These are phyloP conservation scores for Mamestra brassicae DNA, from an alignment of 2,888 invertebrate genomes.

Conservation along the genomic window DNA sequence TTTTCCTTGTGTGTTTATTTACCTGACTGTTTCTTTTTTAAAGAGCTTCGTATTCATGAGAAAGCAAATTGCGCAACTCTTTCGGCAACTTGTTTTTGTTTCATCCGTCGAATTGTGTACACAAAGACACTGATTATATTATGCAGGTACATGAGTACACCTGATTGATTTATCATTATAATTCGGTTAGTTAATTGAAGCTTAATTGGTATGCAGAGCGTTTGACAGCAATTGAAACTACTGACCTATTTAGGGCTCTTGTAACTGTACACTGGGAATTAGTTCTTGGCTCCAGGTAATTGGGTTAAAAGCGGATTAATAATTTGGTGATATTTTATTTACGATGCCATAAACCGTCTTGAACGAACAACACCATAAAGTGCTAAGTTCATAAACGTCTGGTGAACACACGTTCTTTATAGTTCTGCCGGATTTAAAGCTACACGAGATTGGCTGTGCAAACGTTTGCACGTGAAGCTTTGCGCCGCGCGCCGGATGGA, in stretches of 20 bases:
- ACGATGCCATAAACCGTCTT: conserved; percentile 15
- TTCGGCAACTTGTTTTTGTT: neutral
- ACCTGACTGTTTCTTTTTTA: conserved; percentile 14
- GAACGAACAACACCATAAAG: conserved; percentile 28
- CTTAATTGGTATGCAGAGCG: conserved; percentile 59
- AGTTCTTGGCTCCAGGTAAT: conserved; percentile 28
- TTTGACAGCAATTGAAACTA: conserved; percentile 49
- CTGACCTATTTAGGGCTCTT: conserved; percentile 50
- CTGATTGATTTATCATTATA: conserved; percentile 58
- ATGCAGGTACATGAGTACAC: conserved; percentile 24
- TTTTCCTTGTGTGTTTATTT: conserved; percentile 22
- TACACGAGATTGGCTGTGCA: conserved; percentile 46
- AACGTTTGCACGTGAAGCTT: conserved; percentile 53
- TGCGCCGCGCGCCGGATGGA: conserved; percentile 34
- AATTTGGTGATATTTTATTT: conserved; percentile 17
- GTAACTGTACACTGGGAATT: neutral
- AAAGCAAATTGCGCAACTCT: neutral
- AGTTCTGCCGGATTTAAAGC: conserved; percentile 38
- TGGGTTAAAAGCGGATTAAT: conserved; percentile 20
- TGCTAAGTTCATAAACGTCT: conserved; percentile 29
- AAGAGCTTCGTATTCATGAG: neutral
- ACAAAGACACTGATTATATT: conserved; percentile 23
- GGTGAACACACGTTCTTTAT: conserved; percentile 38
- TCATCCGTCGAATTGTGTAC: neutral
- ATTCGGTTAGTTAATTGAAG: conserved; percentile 54